These are phyloP conservation scores for Bucco capensis DNA, from an alignment of 2,113 vertebrate species.

Conservation along the genomic window DNA sequence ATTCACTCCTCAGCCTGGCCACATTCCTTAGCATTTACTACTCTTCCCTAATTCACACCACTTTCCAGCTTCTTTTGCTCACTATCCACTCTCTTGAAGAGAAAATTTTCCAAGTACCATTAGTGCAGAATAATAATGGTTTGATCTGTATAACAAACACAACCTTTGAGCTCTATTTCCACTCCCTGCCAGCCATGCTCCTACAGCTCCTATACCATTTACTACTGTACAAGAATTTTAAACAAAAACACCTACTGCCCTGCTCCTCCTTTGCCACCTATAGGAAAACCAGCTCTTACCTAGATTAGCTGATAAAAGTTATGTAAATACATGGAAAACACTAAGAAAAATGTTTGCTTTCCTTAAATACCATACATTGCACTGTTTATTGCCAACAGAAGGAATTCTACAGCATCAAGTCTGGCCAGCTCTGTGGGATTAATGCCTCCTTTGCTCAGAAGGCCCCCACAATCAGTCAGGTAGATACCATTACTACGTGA, in stretches of 20 bases:
- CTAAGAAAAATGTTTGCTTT: accelerated
- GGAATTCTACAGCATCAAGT: background rate
- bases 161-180: background rate
- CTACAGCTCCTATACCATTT: background rate
- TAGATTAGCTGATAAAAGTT: background rate
- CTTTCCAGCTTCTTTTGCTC: background rate
- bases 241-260: background rate
- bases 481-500: background rate
- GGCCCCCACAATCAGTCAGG: background rate
- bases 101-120: background rate
- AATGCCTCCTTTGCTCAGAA: background rate
- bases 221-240: background rate
- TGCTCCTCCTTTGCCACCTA: background rate
- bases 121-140: background rate
- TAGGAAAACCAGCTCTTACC: background rate
- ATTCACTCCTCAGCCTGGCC: background rate
- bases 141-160: background rate
- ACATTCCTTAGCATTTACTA: background rate
- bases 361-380: background rate
- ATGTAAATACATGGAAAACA: background rate
- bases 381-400: background rate
- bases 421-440: no score
- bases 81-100: background rate
- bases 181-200: background rate
- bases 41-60: background rate